These are phyloP conservation scores for Bombyx mandarina DNA, from an alignment of 1,140 invertebrate genomes.

Conservation along the genomic window DNA sequence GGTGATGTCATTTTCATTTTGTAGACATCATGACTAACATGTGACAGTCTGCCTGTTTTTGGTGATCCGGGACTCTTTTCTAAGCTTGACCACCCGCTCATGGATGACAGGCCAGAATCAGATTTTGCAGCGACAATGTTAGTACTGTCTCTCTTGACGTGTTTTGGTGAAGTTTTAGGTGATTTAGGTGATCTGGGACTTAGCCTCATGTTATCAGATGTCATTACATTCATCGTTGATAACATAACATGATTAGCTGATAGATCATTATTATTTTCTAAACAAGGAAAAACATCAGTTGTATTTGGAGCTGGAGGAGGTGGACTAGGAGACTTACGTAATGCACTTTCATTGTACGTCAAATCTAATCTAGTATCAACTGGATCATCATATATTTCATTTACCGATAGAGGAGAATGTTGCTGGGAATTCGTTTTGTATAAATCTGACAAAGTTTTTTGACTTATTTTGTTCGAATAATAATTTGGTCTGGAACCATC, in stretches of 20 bases:
- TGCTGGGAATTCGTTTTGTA: slow-evolving; percentile 65
- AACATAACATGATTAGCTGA: slow-evolving; percentile 38
- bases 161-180: slow-evolving; percentile 81
- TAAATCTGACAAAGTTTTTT: slow-evolving; percentile 44
- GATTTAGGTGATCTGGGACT: slow-evolving; percentile 82
- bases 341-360: slow-evolving; percentile 68
- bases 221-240: slow-evolving; percentile 36
- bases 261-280: slow-evolving; percentile 49
- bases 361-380: slow-evolving; percentile 68
- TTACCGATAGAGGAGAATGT: slow-evolving; percentile 75
- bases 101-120: slow-evolving; percentile 87
- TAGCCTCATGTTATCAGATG: slow-evolving; percentile 69
- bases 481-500: slow-evolving; percentile 48
- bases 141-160: slow-evolving; percentile 74
- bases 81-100: slow-evolving; percentile 87
- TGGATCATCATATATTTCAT: slow-evolving; percentile 76
- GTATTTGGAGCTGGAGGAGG: slow-evolving; percentile 83
- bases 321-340: slow-evolving; percentile 76
- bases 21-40: slow-evolving; percentile 46
- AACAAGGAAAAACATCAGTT: slow-evolving; percentile 54
- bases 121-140: slow-evolving; percentile 82
- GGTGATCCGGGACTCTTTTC: slow-evolving; percentile 87
- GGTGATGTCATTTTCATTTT: slow-evolving; percentile 54
- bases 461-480: slow-evolving; percentile 42
- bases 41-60: slow-evolving; percentile 52